These are phyloP conservation scores for Tiaroga cobitis DNA, from an alignment of 2,797 vertebrate species.

Conservation along the genomic window DNA sequence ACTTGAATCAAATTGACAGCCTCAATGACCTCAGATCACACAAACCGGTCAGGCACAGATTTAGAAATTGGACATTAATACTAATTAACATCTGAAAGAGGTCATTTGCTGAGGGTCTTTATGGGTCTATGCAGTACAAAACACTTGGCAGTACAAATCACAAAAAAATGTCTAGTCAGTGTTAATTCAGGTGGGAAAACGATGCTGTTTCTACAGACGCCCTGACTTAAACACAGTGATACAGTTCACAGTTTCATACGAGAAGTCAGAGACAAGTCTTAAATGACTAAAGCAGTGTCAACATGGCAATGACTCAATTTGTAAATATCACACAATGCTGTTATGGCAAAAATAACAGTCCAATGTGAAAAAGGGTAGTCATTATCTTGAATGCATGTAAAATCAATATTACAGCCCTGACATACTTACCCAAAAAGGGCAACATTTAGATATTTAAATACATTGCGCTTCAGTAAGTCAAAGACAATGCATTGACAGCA, in stretches of 20 bases:
- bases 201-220: constrained; percentile 14
- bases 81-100: constrained; percentile 38
- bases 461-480: constrained; percentile 68
- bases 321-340: constrained; percentile 41
- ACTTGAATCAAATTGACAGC: constrained; percentile 86
- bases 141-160: constrained; percentile 25
- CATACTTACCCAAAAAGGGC: constrained; percentile 81
- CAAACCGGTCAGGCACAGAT: constrained; percentile 52
- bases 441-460: constrained; percentile 69
- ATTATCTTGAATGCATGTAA: constrained; percentile 41
- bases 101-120: neutral
- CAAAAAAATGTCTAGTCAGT: constrained; percentile 25
- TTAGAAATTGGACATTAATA: constrained; percentile 63
- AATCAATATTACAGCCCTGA: constrained; percentile 44
- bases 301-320: constrained; percentile 45
- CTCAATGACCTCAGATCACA: constrained; percentile 73
- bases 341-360: constrained; percentile 58
- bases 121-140: constrained; percentile 15
- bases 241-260: constrained; percentile 38
- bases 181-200: constrained; percentile 13
- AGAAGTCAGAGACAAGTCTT: constrained; percentile 5
- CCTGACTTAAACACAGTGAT: constrained; percentile 3
- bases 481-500: constrained; percentile 71
- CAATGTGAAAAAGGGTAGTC: constrained; percentile 58
- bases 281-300: constrained; percentile 44